Evolutionary conservation across 2,888 invertebrate genomes (phyloP).

Genomic region (Ligdia adustata): DNA sequence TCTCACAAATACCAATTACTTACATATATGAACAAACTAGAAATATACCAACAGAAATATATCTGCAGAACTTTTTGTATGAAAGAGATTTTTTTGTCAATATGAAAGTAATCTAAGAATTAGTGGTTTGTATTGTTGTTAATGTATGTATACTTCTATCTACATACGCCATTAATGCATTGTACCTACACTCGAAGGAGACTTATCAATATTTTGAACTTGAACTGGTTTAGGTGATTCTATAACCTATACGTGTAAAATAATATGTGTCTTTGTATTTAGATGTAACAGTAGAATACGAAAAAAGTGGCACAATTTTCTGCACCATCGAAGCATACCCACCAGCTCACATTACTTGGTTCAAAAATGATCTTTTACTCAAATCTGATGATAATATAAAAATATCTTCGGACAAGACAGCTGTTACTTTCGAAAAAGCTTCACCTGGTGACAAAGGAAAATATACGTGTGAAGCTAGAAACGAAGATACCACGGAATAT

Average conservation of each 20-base stretch:
- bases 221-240: too few relatives aligned
- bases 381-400: neutral
- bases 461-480: conserved; percentile 19
- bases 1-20: too few relatives aligned
- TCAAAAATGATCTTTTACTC: neutral
- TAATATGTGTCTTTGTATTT: neutral
- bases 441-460: conserved; percentile 8
- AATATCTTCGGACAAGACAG: conserved; percentile 6
- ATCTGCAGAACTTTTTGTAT: too few relatives aligned
- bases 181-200: too few relatives aligned
- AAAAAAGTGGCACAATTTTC: conserved; percentile 7
- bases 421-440: conserved; percentile 6
- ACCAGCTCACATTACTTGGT: conserved; percentile 23
- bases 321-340: conserved; percentile 27
- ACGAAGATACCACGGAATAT: neutral
- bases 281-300: conserved; percentile 7
- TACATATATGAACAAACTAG: too few relatives aligned
- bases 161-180: too few relatives aligned
- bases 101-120: too few relatives aligned
- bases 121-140: too few relatives aligned
- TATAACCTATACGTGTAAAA: neutral
- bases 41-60: too few relatives aligned
- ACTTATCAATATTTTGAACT: too few relatives aligned
- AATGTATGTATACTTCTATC: too few relatives aligned
- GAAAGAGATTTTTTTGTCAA: too few relatives aligned